Percentiles rank a stretch among this genome's conserved stretches.
phyloP scores from a whole-genome alignment of 92 coral and sea anemone genomes.

The Muricea muricata region DNA sequence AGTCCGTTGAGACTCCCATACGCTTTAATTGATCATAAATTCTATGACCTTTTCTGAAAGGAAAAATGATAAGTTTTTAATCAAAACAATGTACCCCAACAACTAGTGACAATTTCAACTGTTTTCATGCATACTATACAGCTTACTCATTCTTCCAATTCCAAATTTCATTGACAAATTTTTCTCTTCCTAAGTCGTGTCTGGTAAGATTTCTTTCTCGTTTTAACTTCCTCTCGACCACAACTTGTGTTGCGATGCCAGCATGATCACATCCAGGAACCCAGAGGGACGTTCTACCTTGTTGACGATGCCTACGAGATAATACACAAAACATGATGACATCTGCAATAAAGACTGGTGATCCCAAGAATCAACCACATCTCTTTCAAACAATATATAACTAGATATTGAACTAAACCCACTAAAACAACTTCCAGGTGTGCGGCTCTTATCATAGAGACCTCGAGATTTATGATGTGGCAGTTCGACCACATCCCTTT shows the following conservation, averaged over 20 bases:
- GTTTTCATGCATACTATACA: no score
- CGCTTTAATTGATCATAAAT: slow-evolving; percentile 86
- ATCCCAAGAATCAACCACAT: no score
- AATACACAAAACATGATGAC: no score
- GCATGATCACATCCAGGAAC: slow-evolving; percentile 99
- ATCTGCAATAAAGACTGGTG: no score
- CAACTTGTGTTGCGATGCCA: slow-evolving; percentile 99
- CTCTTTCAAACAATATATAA: neutral
- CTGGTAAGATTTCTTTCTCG: slow-evolving; percentile 86
- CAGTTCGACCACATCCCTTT: no score
- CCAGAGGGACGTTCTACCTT: slow-evolving; percentile 93
- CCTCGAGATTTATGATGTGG: no score
- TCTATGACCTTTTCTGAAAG: slow-evolving; percentile 86
- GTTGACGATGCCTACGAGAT: slow-evolving; percentile 83
- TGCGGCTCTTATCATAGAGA: no score
- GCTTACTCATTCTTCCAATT: slow-evolving; percentile 99
- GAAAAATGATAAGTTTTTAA: no score
- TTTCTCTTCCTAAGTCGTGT: slow-evolving; percentile 97
- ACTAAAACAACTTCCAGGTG: no score
- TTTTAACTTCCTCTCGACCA: slow-evolving; percentile 92
- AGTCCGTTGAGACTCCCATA: slow-evolving; percentile 96
- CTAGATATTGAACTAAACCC: no score
- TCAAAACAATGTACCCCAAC: no score
- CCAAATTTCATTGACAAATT: slow-evolving; percentile 93
- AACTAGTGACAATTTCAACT: no score